These are phyloP conservation scores for Coelinius sp. DNA, from an alignment of 2,888 invertebrate species.

Conservation along the genomic window DNA sequence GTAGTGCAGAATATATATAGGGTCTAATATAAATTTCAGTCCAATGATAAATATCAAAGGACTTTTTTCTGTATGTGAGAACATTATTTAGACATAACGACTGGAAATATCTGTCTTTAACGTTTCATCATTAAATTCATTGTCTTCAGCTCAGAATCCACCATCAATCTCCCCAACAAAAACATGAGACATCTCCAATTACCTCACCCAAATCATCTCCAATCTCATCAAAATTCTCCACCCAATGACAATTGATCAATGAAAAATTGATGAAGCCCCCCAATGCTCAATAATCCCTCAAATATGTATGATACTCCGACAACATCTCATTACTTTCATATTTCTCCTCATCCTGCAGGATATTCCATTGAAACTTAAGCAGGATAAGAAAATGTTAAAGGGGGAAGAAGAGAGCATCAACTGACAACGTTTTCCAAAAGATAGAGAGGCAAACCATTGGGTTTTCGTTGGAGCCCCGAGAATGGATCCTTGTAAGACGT, in stretches of 20 bases:
- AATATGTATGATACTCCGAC: not conserved
- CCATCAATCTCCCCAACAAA: no score
- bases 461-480: conserved; percentile 38
- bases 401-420: conserved; percentile 25
- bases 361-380: not conserved
- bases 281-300: not conserved
- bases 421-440: conserved; percentile 34
- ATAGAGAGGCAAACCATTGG: conserved; percentile 43
- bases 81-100: no score
- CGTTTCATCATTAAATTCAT: no score
- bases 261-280: not conserved
- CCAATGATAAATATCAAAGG: no score
- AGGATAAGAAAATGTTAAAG: conserved; percentile 10
- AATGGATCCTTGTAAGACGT: conserved; percentile 70
- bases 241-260: not conserved
- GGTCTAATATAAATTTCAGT: no score
- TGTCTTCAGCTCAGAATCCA: no score
- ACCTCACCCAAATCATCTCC: not conserved
- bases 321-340: not conserved
- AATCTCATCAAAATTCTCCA: not conserved
- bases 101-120: no score
- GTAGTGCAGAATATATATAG: no score
- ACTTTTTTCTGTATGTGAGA: no score
- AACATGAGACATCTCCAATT: no score
- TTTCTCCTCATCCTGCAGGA: not conserved